Evolutionary conservation across 2,888 invertebrate genomes (phyloP), one percentile per base, ranked within the genome.

Genomic region (Brenthis daphne): DNA sequence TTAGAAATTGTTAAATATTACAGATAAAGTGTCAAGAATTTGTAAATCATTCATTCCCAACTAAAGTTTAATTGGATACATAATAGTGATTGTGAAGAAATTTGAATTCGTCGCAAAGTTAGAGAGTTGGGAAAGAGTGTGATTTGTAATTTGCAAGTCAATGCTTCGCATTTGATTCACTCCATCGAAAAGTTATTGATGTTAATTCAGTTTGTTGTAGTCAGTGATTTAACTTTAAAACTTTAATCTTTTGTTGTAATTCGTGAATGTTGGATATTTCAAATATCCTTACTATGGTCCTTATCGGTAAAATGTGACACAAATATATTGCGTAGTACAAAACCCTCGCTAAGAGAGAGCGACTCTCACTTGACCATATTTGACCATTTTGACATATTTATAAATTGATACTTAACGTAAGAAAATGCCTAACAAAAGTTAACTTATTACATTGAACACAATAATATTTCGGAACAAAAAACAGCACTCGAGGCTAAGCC

Each of bases 101-200:
- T 74, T 72, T 71, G 71, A 75, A 74, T 73, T 74, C 67, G 65
- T 73, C 70, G 68, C 67, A 71, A 74, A 76, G 67, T 73, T 67
- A 74, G 67, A 67, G 70, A 72, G 73, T 67, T 73, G 64, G 72
- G 74, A 79, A 79, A 79, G 79, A 79, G 76, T 70, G 73, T 72
- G 74, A 75, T 73, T 75, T 74, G 73, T 69, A 72, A 78, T 80
- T 78, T 77, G 80, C 79, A 77, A 80, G 77, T 77, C 79, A 76
- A 78, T 76, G 76, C 68, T 66, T 67, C 67, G 67, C 72, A 73
- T 71, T 69, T 68, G 71, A 73, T 71, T 74, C 64, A 67, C 65
- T 69, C 64, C 67, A 57, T 63, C 61, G 69, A 57, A 73, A 71
- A 71, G 67, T 74, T 74, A 73, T 64, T 63, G 70, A 73, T 69